Evolutionary conservation across 2,888 invertebrate genomes (phyloP).

Genomic region (Eristalis intricaria): DNA sequence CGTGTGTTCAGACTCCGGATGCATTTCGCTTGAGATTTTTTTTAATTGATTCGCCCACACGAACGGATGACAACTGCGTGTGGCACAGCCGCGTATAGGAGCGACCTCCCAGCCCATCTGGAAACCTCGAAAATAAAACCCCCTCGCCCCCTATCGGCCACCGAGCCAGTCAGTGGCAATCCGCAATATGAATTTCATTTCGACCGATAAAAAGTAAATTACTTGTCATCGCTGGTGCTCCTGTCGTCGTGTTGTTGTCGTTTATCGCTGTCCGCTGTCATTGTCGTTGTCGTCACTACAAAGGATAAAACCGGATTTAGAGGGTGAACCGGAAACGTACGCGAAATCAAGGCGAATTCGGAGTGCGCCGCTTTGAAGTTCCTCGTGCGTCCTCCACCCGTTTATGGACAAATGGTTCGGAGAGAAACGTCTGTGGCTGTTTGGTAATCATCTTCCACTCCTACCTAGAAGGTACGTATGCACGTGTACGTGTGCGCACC

Average conservation of each 20-base stretch:
- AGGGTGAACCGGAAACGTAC: background rate
- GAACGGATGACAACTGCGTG: constrained; percentile 24
- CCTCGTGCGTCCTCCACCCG: constrained; percentile 26
- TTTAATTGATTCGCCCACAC: constrained; percentile 47
- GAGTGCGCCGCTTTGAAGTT: constrained; percentile 15
- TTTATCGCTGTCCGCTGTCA: background rate
- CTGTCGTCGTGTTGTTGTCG: background rate
- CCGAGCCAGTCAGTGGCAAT: background rate
- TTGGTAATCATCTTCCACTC: constrained; percentile 93
- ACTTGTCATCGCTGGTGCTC: constrained; percentile 11
- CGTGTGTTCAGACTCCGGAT: constrained; percentile 34
- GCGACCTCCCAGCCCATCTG: background rate
- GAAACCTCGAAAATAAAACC: background rate
- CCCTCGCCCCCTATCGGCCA: background rate
- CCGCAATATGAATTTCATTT: constrained; percentile 29
- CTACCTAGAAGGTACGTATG: constrained; percentile 88
- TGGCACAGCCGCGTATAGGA: background rate
- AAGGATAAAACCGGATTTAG: background rate
- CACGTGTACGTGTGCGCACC: background rate
- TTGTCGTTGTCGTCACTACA: background rate
- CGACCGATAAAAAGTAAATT: constrained; percentile 39
- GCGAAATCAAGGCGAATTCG: background rate
- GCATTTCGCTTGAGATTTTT: constrained; percentile 31
- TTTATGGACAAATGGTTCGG: constrained; percentile 96
- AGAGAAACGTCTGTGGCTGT: constrained; percentile 94